Evolutionary conservation across 2,888 invertebrate species (phyloP).

Genomic region (Acanthopleura granulata): DNA sequence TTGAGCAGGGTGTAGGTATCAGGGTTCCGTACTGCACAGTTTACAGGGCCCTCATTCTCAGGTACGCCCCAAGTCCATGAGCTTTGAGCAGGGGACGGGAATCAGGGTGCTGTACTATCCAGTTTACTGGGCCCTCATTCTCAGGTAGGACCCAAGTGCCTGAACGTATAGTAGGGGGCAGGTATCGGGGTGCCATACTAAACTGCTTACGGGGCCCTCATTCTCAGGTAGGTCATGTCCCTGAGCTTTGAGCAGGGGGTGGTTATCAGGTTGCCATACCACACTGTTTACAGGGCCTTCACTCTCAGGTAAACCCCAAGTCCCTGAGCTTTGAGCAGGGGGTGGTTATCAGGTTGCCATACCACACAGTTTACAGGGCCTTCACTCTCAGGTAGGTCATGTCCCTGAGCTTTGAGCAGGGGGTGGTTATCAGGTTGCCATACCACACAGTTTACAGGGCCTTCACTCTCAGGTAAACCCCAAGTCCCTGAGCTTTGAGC

Average conservation of each 20-base stretch:
- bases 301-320: constrained; percentile 68
- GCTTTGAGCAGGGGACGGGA: constrained; percentile 73
- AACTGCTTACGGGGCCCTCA: constrained; percentile 74
- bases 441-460: constrained; percentile 75
- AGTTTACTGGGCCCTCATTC: constrained; percentile 73
- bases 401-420: constrained; percentile 71
- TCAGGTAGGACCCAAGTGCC: constrained; percentile 64
- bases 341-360: constrained; percentile 73
- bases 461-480: constrained; percentile 69
- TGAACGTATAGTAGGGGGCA: constrained; percentile 73
- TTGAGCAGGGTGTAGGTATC: constrained; percentile 73
- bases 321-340: constrained; percentile 72
- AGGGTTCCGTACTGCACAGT: constrained; percentile 75
- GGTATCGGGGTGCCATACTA: constrained; percentile 73
- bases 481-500: constrained; percentile 67
- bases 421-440: constrained; percentile 73
- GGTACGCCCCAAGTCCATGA: constrained; percentile 69
- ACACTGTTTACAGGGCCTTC: constrained; percentile 74
- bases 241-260: constrained; percentile 73
- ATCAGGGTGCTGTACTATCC: constrained; percentile 74
- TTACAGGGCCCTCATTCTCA: constrained; percentile 72
- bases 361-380: constrained; percentile 74
- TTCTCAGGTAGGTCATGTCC: constrained; percentile 69
- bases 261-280: constrained; percentile 73
- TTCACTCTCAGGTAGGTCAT: constrained; percentile 70